Conservation (phyloP, 1,140 invertebrate species). For the Eueides isabella region DNA sequence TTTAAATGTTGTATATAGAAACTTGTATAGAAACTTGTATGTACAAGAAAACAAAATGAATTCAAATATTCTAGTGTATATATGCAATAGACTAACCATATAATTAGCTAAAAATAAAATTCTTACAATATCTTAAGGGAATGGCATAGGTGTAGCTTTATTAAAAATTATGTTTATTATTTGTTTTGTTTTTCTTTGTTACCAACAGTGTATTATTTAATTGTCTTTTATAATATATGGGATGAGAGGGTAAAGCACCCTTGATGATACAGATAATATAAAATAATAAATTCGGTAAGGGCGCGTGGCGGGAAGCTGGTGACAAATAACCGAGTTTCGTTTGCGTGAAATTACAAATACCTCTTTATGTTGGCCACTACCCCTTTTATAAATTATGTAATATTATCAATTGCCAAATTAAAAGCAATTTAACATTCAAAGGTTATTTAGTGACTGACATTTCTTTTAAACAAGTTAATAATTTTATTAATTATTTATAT, state of each 20-base stretch:
- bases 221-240: slow-evolving; percentile 60
- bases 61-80: neutral
- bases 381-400: slow-evolving; percentile 76
- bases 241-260: slow-evolving; percentile 67
- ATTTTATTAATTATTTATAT: neutral
- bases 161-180: neutral
- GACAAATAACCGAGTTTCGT: slow-evolving; percentile 70
- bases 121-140: no score
- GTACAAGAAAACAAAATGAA: neutral
- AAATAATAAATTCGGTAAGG: slow-evolving; percentile 73
- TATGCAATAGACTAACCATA: no score
- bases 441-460: neutral
- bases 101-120: no score
- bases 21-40: no score
- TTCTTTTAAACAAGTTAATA: neutral
- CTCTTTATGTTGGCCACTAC: slow-evolving; percentile 65
- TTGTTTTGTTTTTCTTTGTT: neutral
- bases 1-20: no score
- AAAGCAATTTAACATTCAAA: slow-evolving; percentile 27
- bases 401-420: slow-evolving; percentile 56
- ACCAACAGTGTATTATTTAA: slow-evolving; percentile 59
- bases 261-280: slow-evolving; percentile 67
- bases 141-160: neutral
- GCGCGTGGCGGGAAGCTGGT: slow-evolving; percentile 79
- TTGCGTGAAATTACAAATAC: slow-evolving; percentile 79